Evolutionary conservation across 2,113 vertebrate species (phyloP).

Genomic region (Colaptes auratus): DNA sequence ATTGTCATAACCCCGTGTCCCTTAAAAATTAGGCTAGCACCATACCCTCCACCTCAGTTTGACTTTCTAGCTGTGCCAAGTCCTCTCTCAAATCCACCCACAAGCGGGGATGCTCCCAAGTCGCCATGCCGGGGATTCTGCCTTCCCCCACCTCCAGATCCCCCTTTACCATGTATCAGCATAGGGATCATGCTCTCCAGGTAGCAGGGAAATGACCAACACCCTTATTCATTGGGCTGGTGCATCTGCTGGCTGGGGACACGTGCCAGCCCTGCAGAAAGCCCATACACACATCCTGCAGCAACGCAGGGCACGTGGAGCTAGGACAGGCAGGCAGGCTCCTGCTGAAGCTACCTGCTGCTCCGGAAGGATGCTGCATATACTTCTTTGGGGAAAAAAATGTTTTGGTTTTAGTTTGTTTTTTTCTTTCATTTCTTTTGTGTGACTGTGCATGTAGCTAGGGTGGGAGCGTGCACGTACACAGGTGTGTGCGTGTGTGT

Average conservation of each 20-base stretch:
- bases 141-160: background rate
- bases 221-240: constrained; percentile 64
- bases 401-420: background rate
- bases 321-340: constrained; percentile 85
- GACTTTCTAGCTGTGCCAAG: constrained; percentile 86
- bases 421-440: constrained; percentile 54
- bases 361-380: constrained; percentile 68
- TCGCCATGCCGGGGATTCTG: constrained; percentile 67
- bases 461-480: background rate
- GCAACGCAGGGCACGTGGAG: constrained; percentile 25
- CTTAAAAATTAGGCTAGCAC: constrained; percentile 57
- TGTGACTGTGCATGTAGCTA: constrained; percentile 70
- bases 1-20: constrained; percentile 76
- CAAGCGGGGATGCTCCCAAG: constrained; percentile 74
- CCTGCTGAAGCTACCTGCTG: constrained; percentile 81
- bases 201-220: constrained; percentile 55
- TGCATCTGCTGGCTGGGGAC: background rate
- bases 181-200: constrained; percentile 6
- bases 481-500: constrained; percentile 33
- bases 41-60: constrained; percentile 20
- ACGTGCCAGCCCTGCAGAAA: background rate
- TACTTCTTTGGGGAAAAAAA: constrained; percentile 62
- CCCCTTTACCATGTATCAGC: constrained; percentile 40
- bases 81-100: constrained; percentile 74
- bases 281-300: background rate